Evolutionary conservation across 2,888 invertebrate species (phyloP).

Genomic region (Cephus rjabovi): DNA sequence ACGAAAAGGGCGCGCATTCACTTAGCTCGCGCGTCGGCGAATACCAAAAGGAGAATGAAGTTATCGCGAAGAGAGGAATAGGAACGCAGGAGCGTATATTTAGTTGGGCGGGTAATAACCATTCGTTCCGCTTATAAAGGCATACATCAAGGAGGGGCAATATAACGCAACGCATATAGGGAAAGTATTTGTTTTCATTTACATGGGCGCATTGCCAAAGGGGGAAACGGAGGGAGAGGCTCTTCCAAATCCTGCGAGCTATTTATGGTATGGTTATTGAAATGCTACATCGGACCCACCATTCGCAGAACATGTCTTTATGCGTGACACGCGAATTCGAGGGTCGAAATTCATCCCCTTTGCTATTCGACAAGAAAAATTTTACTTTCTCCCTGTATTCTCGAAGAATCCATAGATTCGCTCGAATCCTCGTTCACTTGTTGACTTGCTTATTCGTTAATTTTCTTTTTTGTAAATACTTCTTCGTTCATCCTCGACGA

Average conservation of each 20-base stretch:
- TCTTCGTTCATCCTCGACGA: neutral
- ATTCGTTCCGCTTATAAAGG: slow-evolving; percentile 61
- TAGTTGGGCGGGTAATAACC: slow-evolving; percentile 52
- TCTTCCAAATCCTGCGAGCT: slow-evolving; percentile 46
- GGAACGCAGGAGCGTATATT: slow-evolving; percentile 14
- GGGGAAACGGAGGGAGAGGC: neutral
- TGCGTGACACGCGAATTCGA: slow-evolving; percentile 13
- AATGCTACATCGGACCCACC: slow-evolving; percentile 45
- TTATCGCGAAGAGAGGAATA: slow-evolving; percentile 19
- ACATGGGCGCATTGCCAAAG: slow-evolving; percentile 58
- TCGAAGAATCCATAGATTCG: neutral
- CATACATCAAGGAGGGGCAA: slow-evolving; percentile 58
- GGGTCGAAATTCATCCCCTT: neutral
- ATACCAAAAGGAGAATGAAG: slow-evolving; percentile 20
- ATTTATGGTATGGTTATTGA: slow-evolving; percentile 62
- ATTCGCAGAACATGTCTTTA: slow-evolving; percentile 46
- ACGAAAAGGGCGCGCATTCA: neutral
- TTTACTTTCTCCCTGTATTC: neutral
- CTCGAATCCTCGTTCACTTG: neutral
- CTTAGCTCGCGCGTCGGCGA: neutral
- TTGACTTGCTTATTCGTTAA: neutral
- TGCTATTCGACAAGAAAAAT: neutral
- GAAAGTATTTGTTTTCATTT: slow-evolving; percentile 63
- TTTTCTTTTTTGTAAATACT: neutral
- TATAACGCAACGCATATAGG: slow-evolving; percentile 38